phyloP scores from a whole-genome alignment of 2,888 invertebrate genomes.

The Acleris emargana region DNA sequence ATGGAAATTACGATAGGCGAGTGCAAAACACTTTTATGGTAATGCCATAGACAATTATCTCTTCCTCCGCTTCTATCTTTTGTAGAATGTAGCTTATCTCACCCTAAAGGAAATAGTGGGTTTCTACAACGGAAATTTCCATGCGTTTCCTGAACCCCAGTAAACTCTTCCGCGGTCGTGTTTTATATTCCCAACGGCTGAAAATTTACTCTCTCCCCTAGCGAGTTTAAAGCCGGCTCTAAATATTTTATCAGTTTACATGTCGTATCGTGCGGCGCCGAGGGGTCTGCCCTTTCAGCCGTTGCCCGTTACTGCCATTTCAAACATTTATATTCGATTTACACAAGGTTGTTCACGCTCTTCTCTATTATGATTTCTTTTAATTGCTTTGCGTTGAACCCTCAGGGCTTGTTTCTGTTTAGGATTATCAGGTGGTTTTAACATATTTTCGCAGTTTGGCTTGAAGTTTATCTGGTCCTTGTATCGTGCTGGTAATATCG shows the following conservation, averaged over 20 bases:
- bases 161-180: slow-evolving; percentile 28
- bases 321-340: slow-evolving; percentile 63
- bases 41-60: no score
- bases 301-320: slow-evolving; percentile 60
- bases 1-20: no score
- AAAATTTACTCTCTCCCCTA: slow-evolving; percentile 69
- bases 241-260: slow-evolving; percentile 81
- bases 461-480: slow-evolving; percentile 7
- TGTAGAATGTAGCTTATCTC: background rate
- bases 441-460: background rate
- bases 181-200: slow-evolving; percentile 64
- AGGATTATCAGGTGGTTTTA: background rate
- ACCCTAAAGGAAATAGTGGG: background rate
- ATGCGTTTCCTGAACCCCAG: slow-evolving; percentile 10
- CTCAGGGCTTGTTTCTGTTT: slow-evolving; percentile 22
- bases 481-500: slow-evolving; percentile 3
- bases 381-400: slow-evolving; percentile 41
- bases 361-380: slow-evolving; percentile 44
- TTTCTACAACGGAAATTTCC: background rate
- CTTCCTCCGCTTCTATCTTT: no score
- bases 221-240: slow-evolving; percentile 67
- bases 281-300: slow-evolving; percentile 63
- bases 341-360: slow-evolving; percentile 44
- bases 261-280: slow-evolving; percentile 75
- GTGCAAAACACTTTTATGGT: no score